Evolutionary conservation across 2,113 vertebrate species (phyloP), one percentile per base, ranked within the genome.

Genomic region (Limanda limanda): DNA sequence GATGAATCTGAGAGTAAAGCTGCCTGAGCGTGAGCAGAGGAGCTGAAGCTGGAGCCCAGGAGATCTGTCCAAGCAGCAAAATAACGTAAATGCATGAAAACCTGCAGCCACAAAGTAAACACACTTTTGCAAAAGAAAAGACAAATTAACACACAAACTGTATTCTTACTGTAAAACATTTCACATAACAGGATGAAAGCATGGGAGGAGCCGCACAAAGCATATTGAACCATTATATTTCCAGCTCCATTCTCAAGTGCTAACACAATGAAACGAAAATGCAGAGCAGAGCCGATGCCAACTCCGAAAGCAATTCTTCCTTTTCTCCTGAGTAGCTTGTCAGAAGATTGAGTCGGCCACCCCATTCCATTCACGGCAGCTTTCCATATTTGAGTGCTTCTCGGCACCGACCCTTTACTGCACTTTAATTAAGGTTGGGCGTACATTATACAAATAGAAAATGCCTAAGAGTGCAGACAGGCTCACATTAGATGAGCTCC

Each of bases 341-440:
- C 75, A 82, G 74, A 87, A 77, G 85, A 83, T 81, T 86, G 79
- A 87, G 79, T 85, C 24, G 54, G 84, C 77, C 85, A 78, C 82
- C 88, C 62, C 70, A 58, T 84, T 86, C 73, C 68, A 65, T 86
- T 82, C 37, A 27, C 71, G 58, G 69, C 71, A 51, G 78, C 76
- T 76, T 86, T 86, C 76, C 60, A 79, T 82, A 80, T 86, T 54
- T 48, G 64, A 90, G 80, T 78, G 82, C 61, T 88, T 73, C 78
- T 79, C 62, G 18, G 56, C 76, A 63, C 31, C 23, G 57, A 73
- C 80, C 78, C 78, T 63, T 75, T 76, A 66, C 57, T 75, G 78
- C 86, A 83, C 82, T 87, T 90, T 83, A 82, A 90, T 87, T 88
- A 88, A 84, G 82, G 71, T 81, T 56, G 82, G 71, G 65, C 54